phyloP scores from a whole-genome alignment of 2,888 invertebrate genomes.

The Helobdella robusta region DNA sequence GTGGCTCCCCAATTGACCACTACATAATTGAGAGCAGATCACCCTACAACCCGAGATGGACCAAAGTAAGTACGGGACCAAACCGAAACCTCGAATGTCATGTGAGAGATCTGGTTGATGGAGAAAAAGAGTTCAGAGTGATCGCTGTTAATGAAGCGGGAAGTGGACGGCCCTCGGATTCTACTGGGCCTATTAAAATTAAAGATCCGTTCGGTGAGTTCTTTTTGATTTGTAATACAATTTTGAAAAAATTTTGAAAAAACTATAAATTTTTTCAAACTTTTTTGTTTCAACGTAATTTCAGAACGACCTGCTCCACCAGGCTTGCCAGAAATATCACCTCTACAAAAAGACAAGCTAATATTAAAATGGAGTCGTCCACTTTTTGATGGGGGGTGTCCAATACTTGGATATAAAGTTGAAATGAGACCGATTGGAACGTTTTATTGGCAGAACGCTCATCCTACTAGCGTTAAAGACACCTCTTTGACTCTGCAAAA shows the following conservation, averaged over 20 bases:
- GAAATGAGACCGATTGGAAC: conserved; percentile 36
- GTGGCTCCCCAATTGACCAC: conserved; percentile 61
- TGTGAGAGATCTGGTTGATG: conserved; percentile 32
- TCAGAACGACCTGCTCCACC: conserved; percentile 36
- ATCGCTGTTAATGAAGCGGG: conserved; percentile 79
- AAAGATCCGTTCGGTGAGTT: conserved; percentile 65
- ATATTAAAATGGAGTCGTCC: conserved; percentile 37
- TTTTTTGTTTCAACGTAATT: neutral
- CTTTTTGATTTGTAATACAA: neutral
- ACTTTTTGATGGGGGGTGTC: conserved; percentile 38
- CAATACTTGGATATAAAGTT: conserved; percentile 37
- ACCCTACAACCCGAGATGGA: conserved; percentile 51
- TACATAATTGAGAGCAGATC: conserved; percentile 46
- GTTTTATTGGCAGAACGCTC: conserved; percentile 32
- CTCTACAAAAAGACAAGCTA: conserved; percentile 33
- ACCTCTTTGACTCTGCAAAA: conserved; percentile 33
- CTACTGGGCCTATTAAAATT: conserved; percentile 62
- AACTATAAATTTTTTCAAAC: neutral
- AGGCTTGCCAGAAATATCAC: conserved; percentile 34
- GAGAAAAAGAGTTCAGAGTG: conserved; percentile 67
- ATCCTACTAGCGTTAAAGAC: conserved; percentile 28
- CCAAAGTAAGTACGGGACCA: conserved; percentile 32
- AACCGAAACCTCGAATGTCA: conserved; percentile 30
- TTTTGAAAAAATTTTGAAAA: neutral
- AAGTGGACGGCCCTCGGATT: conserved; percentile 31